Evolutionary conservation across 92 coral and sea anemone species (phyloP).

Genomic region (Pocillopora grandis): DNA sequence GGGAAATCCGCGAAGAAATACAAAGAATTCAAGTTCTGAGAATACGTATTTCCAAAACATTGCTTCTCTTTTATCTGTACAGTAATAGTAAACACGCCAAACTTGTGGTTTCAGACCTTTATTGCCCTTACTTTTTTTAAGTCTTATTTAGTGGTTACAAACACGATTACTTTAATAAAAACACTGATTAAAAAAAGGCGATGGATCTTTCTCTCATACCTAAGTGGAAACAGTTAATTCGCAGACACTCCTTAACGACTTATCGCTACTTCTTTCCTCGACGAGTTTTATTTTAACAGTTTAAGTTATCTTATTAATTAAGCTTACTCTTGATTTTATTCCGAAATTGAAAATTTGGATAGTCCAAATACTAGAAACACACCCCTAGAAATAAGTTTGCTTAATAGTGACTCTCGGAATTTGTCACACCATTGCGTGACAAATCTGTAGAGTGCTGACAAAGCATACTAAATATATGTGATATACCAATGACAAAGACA

Average conservation of each 20-base stretch:
- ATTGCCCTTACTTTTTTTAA: slow-evolving; percentile 1
- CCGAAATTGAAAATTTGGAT: background rate
- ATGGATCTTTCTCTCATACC: background rate
- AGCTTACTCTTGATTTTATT: background rate
- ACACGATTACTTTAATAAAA: background rate
- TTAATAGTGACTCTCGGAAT: background rate
- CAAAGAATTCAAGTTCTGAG: slow-evolving; percentile 95
- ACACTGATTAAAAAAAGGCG: background rate
- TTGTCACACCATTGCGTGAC: slow-evolving; percentile 2
- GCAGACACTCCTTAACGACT: background rate
- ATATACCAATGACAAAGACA: background rate
- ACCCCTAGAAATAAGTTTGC: background rate
- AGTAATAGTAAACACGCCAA: background rate
- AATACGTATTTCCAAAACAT: background rate
- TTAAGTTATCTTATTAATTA: slow-evolving; percentile 1
- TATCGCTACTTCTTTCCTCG: background rate
- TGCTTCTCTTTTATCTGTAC: slow-evolving; percentile 5
- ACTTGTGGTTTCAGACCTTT: slow-evolving; percentile 22
- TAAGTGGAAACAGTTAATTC: background rate
- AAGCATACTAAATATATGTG: background rate
- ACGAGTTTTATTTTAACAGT: background rate
- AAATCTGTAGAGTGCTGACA: background rate
- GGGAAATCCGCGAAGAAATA: slow-evolving; percentile 98
- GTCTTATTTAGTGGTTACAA: background rate
- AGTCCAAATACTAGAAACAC: background rate